These are phyloP conservation scores for Cryptoblepharus egeriae DNA, from an alignment of 2,797 vertebrate genomes.

Conservation along the genomic window DNA sequence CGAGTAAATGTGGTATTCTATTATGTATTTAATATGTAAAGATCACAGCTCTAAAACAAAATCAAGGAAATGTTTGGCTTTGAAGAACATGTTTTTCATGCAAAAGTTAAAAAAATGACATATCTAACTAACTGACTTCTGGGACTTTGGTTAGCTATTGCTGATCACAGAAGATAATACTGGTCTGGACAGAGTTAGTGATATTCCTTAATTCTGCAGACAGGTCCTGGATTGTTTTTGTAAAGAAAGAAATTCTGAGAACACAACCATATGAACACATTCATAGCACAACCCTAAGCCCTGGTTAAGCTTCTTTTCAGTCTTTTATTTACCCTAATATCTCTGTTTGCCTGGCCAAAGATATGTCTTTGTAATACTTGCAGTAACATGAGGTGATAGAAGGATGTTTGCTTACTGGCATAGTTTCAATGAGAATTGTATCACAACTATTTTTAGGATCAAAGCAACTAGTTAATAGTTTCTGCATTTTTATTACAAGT, in stretches of 20 bases:
- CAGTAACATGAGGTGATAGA: background rate
- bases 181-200: no score
- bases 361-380: background rate
- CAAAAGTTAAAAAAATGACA: background rate
- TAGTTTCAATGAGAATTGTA: background rate
- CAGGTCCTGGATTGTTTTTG: no score
- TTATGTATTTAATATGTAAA: background rate
- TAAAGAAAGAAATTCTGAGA: background rate
- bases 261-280: no score
- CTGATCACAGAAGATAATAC: background rate
- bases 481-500: background rate
- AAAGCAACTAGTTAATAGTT: constrained; percentile 1
- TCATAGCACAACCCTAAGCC: no score
- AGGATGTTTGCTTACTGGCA: background rate
- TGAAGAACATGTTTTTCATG: background rate
- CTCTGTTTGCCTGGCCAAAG: background rate
- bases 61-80: background rate
- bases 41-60: background rate
- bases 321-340: background rate
- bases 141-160: background rate
- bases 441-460: background rate
- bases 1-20: no score
- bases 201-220: no score
- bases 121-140: background rate
- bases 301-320: background rate